Conservation (phyloP, 2,888 invertebrate species). For the Aspidapion aeneum region DNA sequence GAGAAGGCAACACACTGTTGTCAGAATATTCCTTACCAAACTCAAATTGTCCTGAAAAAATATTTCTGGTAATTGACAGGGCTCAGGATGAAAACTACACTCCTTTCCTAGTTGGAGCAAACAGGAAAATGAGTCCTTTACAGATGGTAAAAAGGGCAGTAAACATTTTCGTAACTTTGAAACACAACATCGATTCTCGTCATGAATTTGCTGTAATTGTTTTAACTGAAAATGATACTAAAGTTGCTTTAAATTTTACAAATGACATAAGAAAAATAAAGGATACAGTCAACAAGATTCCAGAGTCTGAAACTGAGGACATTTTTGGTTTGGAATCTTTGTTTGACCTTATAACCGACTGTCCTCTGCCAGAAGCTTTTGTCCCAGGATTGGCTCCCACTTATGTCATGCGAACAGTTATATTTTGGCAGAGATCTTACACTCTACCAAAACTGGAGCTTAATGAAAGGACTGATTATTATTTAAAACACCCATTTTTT, state of each 20-base stretch:
- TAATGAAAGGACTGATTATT: constrained; percentile 37
- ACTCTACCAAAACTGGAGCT: constrained; percentile 58
- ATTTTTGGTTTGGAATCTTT: constrained; percentile 56
- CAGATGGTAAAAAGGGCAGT: constrained; percentile 61
- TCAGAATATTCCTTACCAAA: constrained; percentile 17
- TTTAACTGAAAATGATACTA: constrained; percentile 52
- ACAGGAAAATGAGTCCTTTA: constrained; percentile 55
- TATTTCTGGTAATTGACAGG: constrained; percentile 61
- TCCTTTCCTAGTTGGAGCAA: constrained; percentile 52
- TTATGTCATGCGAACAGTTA: constrained; percentile 58
- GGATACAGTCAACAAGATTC: constrained; percentile 54
- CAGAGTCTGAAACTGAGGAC: constrained; percentile 52
- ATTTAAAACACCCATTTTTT: constrained; percentile 55
- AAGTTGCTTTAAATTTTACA: constrained; percentile 62
- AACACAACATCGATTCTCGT: constrained; percentile 55
- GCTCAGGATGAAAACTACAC: constrained; percentile 56
- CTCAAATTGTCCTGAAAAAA: constrained; percentile 49
- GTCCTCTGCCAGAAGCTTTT: constrained; percentile 51
- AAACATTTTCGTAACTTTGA: constrained; percentile 60
- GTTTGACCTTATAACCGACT: constrained; percentile 53
- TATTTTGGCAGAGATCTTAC: constrained; percentile 66
- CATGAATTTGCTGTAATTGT: constrained; percentile 63
- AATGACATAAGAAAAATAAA: constrained; percentile 57
- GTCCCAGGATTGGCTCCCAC: constrained; percentile 50
- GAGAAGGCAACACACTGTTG: constrained; percentile 11